A percentile compares a stretch with the other conserved stretches of the same genome.
Evolutionary conservation across 2,797 vertebrate genomes (phyloP).

Genomic region (Nyctalus aviator): DNA sequence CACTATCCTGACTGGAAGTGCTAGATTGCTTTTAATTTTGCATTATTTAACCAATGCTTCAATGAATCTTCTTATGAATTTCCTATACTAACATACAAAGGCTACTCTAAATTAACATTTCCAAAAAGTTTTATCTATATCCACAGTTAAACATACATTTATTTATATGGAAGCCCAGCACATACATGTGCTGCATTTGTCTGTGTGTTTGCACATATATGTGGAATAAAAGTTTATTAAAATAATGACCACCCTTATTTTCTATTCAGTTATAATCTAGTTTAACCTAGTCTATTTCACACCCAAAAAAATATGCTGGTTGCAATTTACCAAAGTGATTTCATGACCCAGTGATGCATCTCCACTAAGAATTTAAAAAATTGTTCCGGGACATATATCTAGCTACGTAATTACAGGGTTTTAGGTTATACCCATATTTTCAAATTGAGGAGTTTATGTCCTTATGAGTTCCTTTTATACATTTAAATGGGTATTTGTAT

Average conservation of each 20-base stretch:
- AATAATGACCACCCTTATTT: conserved; percentile 2
- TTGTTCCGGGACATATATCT: not conserved
- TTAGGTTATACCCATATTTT: not conserved
- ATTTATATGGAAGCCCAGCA: not conserved
- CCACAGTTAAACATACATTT: not conserved
- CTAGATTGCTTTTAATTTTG: not conserved
- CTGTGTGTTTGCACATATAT: not conserved
- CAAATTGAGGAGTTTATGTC: not conserved
- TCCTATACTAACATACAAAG: not conserved
- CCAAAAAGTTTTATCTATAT: not conserved
- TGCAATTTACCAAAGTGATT: not conserved
- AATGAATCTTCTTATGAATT: not conserved
- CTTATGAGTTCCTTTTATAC: not conserved
- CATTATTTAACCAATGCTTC: not conserved
- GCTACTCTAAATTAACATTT: not conserved
- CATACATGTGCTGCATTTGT: not conserved
- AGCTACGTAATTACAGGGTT: not conserved
- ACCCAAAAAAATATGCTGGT: not conserved
- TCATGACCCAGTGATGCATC: not conserved
- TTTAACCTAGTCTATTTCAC: not conserved
- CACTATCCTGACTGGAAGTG: not conserved
- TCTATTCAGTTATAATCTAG: conserved; percentile 1
- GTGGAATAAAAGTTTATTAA: not conserved
- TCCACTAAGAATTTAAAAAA: not conserved
- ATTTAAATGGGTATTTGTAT: not conserved